phyloP scores from a whole-genome alignment of 1,140 invertebrate genomes.

The Platyscapa corneri region DNA sequence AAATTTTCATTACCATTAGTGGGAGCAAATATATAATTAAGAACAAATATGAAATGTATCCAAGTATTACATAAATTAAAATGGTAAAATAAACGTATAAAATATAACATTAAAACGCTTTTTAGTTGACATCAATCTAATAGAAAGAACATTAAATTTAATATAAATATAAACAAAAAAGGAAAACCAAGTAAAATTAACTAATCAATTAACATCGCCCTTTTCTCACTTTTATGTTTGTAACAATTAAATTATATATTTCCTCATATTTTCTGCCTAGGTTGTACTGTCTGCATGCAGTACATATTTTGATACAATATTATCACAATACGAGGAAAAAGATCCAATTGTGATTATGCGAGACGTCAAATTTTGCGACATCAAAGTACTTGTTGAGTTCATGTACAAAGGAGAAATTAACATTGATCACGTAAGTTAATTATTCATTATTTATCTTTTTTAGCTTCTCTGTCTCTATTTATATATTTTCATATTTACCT shows the following conservation, averaged over 20 bases:
- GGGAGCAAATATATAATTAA: no score
- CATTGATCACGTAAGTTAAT: constrained; percentile 88
- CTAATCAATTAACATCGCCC: no score
- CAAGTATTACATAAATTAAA: no score
- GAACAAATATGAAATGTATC: no score
- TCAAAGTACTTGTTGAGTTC: constrained; percentile 91
- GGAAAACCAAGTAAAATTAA: no score
- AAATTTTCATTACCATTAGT: no score
- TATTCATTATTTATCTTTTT: not conserved
- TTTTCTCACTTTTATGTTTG: not conserved
- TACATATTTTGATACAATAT: constrained; percentile 90
- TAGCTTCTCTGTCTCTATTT: not conserved
- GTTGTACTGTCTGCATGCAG: constrained; percentile 86
- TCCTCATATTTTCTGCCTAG: constrained; percentile 66
- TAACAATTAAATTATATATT: not conserved
- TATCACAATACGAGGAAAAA: constrained; percentile 91
- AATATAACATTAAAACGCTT: no score
- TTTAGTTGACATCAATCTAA: no score
- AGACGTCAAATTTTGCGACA: constrained; percentile 88
- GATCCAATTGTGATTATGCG: constrained; percentile 90
- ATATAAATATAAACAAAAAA: no score
- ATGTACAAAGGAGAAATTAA: constrained; percentile 98
- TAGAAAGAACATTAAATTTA: no score
- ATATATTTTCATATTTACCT: no score
- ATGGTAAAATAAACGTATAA: no score